These are phyloP conservation scores for Caranx ignobilis DNA, from an alignment of 2,113 vertebrate genomes.

Conservation along the genomic window DNA sequence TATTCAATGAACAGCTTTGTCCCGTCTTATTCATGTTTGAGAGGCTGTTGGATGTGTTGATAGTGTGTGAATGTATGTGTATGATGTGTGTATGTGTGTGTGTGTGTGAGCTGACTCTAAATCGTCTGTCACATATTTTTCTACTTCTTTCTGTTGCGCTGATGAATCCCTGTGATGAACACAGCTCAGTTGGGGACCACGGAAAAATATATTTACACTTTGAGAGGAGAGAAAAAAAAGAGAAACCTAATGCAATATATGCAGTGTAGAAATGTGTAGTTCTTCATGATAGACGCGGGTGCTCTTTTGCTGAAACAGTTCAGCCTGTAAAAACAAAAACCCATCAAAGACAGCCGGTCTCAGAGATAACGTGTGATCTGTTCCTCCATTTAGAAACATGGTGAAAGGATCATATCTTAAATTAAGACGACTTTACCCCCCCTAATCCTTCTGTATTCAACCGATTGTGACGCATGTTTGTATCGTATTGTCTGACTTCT, in stretches of 20 bases:
- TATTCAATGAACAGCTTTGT: slow-evolving; percentile 25
- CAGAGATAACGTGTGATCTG: slow-evolving; percentile 14
- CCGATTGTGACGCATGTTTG: slow-evolving; percentile 80
- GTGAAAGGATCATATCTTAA: slow-evolving; percentile 35
- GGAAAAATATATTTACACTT: slow-evolving; percentile 62
- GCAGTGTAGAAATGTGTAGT: slow-evolving; percentile 59
- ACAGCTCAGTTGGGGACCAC: slow-evolving; percentile 64
- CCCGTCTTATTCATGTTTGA: slow-evolving; percentile 9
- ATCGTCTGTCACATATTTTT: slow-evolving; percentile 72
- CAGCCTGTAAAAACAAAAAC: slow-evolving; percentile 23
- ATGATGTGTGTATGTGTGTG: slow-evolving; percentile 21
- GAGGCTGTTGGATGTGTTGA: slow-evolving; percentile 10
- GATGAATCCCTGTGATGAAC: slow-evolving; percentile 59
- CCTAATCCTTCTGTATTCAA: slow-evolving; percentile 54
- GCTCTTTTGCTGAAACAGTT: slow-evolving; percentile 62
- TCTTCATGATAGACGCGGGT: slow-evolving; percentile 60
- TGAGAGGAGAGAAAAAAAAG: slow-evolving; percentile 14
- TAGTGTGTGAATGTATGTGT: neutral
- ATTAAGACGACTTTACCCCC: slow-evolving; percentile 36
- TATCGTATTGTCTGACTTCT: slow-evolving; percentile 80
- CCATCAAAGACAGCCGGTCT: slow-evolving; percentile 18
- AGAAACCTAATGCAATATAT: slow-evolving; percentile 57
- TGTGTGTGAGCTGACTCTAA: slow-evolving; percentile 46
- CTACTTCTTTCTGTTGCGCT: slow-evolving; percentile 63
- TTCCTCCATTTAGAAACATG: slow-evolving; percentile 36